Base-by-base conservation (phyloP, 2,797 vertebrate genomes). In the Mormyrops attenuatus region DNA sequence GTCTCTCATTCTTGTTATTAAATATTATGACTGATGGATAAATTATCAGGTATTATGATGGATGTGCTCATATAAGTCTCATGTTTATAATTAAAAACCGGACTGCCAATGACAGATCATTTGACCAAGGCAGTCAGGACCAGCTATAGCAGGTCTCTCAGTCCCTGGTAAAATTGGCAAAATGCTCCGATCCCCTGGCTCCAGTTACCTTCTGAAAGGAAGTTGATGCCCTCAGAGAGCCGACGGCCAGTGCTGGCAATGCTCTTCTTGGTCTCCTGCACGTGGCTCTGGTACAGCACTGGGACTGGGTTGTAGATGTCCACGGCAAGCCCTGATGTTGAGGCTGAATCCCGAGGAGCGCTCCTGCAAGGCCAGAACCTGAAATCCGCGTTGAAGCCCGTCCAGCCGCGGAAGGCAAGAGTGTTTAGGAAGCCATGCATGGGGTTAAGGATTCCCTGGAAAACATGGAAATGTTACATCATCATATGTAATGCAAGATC, bases 371-470 rank as follows among this genome's bases (percentile, higher is more conserved):
- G 85, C 90, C 93, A 92, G 90, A 95, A 92, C 30, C 93, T 95
- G 80, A 97, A 85, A 91, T 96, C 96, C 60, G 98, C 92, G 20
- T 94, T 93, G 88, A 97, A 95, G 8, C 98, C 98, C 0, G 95
- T 98, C 98, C 99, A 99, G 91, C 98, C 97, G 0, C 98, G 96
- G 91, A 99, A 98, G 89, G 98, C 98, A 90, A 99, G 92, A 0
- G 98, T 98, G 95, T 99, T 97, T 90, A 99, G 97, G 90, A 99
- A 97, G 1, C 97, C 97, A 92, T 99, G 98, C 96, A 97, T 97
- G 0, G 99, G 99, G 92, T 99, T 99, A 91, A 99, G 94, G 73
- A 99, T 95, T 0, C 97, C 98, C 98, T 99, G 92, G 26, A 55
- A 44, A 80, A 80, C 38, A 20, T 80, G 38, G 15, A 41, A 41